Percentiles rank a stretch among this genome's conserved stretches.
Evolutionary conservation across 2,888 invertebrate genomes (phyloP).

Genomic region (Pseudolycoriella hygida): DNA sequence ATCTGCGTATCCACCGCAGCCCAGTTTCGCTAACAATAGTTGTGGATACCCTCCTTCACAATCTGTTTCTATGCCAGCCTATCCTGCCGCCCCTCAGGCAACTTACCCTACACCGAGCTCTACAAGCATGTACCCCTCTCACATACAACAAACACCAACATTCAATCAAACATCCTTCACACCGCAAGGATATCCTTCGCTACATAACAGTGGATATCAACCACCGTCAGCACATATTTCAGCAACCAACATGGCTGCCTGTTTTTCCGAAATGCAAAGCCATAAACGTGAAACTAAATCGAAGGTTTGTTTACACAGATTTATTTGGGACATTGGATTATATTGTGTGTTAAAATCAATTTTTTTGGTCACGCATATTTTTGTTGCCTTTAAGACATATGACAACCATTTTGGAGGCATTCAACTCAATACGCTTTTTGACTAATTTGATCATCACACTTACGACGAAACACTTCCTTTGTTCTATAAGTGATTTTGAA

Average conservation of each 20-base stretch:
- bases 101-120: slow-evolving; percentile 5
- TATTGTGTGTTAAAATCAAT: no score
- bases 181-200: background rate
- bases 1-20: slow-evolving; percentile 1
- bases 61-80: background rate
- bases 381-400: no score
- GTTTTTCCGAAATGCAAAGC: slow-evolving; percentile 19
- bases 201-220: background rate
- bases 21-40: no score
- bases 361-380: no score
- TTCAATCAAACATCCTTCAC: background rate
- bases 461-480: no score
- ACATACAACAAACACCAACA: background rate
- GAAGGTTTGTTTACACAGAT: slow-evolving; percentile 11
- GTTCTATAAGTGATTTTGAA: no score
- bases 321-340: slow-evolving; percentile 1
- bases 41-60: background rate
- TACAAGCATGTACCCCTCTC: slow-evolving; percentile 5
- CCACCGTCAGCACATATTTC: no score
- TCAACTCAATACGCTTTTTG: no score
- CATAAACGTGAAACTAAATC: slow-evolving; percentile 13
- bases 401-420: no score
- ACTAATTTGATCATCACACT: no score
- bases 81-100: slow-evolving; percentile 2
- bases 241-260: slow-evolving; percentile 17